Base-by-base conservation (phyloP, 2,797 vertebrate genomes). In the Phrynocephalus forsythii region DNA sequence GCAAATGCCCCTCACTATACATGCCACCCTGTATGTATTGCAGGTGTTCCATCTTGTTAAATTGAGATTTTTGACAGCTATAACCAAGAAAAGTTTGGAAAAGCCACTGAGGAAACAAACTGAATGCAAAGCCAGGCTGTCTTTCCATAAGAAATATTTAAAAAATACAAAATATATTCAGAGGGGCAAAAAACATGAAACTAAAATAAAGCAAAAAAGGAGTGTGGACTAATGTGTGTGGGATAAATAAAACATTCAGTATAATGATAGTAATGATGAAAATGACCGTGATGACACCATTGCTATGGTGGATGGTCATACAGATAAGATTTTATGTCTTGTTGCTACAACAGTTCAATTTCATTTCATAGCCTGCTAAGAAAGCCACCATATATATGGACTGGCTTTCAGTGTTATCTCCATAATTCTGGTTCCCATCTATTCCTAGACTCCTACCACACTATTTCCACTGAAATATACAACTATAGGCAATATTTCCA, bases 341-440 rank as follows among this genome's bases (percentile, higher is more conserved):
- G 67, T 83, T 50, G 81, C 67, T 69, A 44, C 63, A 68, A 82
- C 48, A 48, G 50, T 82, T 69, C 67, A 69, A 16, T 69, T 82
- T 82, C 66, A 68, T 68, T 82, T 68, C 63, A 82, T 38, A 82
- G 66, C 66, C 28, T 24, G 68, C 67, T 69, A 38, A 50, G 44
- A 69, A 69, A 71, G 38, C 28, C 69, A 50, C 81, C 48, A 44
- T 44, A 44, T 44, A 44, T 44, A 44, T 44, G 38, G 38, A 24
- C 28, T 26, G 3, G 7, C 28, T 79, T 6, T 75, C 72, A 56
- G 52, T 56, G 52, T 75, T 38, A 75, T 9, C 18, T 6, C 33
- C 72, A 22, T 33, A 44, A 22, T 22, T 75, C 33, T 44, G 10
- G 3, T 75, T 44, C 6, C 20, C 38, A 44, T 9, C 33, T 13